Evolutionary conservation across 2,797 vertebrate species (phyloP).

Genomic region (Rhyacichthys aspro): DNA sequence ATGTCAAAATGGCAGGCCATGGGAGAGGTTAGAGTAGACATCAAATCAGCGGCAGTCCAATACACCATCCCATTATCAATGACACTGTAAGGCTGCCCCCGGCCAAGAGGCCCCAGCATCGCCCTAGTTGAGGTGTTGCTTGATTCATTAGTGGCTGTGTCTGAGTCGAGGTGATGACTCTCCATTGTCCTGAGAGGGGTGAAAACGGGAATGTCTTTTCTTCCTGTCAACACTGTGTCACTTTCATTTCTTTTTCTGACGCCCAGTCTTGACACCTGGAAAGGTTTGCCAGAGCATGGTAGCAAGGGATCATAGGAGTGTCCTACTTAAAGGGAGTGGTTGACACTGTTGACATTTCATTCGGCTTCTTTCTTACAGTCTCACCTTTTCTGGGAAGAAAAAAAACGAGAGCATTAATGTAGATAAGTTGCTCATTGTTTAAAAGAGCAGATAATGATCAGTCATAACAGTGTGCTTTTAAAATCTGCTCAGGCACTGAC

Average conservation of each 20-base stretch:
- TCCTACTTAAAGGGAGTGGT: constrained; percentile 83
- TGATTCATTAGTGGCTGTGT: constrained; percentile 95
- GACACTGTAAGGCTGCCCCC: constrained; percentile 84
- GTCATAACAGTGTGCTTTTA: constrained; percentile 70
- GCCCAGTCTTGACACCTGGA: constrained; percentile 85
- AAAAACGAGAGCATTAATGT: constrained; percentile 55
- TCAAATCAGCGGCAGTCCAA: constrained; percentile 82
- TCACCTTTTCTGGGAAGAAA: constrained; percentile 70
- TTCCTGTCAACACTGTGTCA: constrained; percentile 91
- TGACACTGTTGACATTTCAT: constrained; percentile 87
- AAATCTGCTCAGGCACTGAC: constrained; percentile 61
- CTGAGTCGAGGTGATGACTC: constrained; percentile 86
- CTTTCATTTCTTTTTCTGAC: constrained; percentile 89
- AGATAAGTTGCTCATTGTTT: constrained; percentile 62
- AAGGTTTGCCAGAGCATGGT: constrained; percentile 75
- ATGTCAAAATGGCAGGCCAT: constrained; percentile 90
- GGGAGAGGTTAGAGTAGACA: constrained; percentile 86
- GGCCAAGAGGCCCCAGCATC: constrained; percentile 86
- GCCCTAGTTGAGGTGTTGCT: constrained; percentile 95
- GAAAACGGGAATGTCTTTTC: constrained; percentile 86
- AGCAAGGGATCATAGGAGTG: constrained; percentile 83
- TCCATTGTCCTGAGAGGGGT: constrained; percentile 86
- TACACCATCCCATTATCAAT: constrained; percentile 90
- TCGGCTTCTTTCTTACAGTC: constrained; percentile 72
- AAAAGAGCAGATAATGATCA: constrained; percentile 74